Evolutionary conservation across 2,113 vertebrate genomes (phyloP), one percentile per base, ranked within the genome.

Genomic region (Ardeotis arabs): DNA sequence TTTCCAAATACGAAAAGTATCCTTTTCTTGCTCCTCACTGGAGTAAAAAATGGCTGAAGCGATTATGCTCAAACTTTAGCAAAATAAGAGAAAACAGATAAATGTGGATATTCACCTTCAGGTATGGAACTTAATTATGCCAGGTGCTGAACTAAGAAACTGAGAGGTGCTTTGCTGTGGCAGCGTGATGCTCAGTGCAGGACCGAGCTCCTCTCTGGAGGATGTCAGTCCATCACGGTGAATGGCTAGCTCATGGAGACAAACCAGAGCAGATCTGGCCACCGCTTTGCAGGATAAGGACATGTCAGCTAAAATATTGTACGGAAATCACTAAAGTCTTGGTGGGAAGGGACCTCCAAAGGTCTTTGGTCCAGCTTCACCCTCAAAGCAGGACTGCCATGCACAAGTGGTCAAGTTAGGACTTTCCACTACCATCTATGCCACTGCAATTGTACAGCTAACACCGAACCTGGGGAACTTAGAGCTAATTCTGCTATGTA

Each of bases 221-320:
- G 6, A 52, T 24, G 6, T 53, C 29, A n/a, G n/a, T n/a, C n/a
- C n/a, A n/a, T n/a, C n/a, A n/a, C 0, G 0, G 19, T 52, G n/a
- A 73, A 59, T 6, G 23, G 14, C 25, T 29, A 81, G 44, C 18
- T 77, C 14, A 18, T 31, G 44, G 25, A 52, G 28, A 28, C 11
- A 77, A 63, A 62, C 6, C 7, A 53, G 20, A 79, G 45, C 21
- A 21, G 8, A 41, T 14, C 31, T 41, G 24, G 12, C 21, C 2
- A 1, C 21, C 1, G 3, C 7, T 70, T 76, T 72, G 35, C 41
- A 60, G 56, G 21, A 50, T 33, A 60, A 70, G 18, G 24, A 62
- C 8, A 12, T 45, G 35, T 3, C n/a, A 62, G 12, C 13, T 25
- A 16, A 59, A 69, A 49, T 44, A 39, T 12, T 6, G 2, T 15